A percentile compares a stretch with the other conserved stretches of the same genome.
Evolutionary conservation across 2,888 invertebrate species (phyloP).

Genomic region (Volucella zonaria): DNA sequence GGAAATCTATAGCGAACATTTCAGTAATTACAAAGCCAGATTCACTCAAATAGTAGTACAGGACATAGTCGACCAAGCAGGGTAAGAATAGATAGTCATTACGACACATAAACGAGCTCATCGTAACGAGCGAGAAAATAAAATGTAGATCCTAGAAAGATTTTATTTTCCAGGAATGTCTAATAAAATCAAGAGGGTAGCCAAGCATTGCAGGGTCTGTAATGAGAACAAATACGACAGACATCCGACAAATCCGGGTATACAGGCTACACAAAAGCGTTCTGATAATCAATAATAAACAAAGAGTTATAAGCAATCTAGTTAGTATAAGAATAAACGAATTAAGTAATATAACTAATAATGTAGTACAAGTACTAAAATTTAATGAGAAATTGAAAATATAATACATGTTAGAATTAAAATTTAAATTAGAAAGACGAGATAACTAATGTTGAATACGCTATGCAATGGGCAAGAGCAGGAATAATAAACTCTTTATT

Average conservation of each 20-base stretch:
- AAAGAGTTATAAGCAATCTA: background rate
- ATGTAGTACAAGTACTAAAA: conserved; percentile 19
- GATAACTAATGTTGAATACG: conserved; percentile 55
- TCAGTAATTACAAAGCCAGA: background rate
- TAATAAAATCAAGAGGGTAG: background rate
- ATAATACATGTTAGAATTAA: conserved; percentile 22
- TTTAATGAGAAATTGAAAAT: conserved; percentile 30
- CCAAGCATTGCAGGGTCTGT: background rate
- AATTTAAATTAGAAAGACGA: conserved; percentile 67
- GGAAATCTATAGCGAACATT: too few relatives aligned
- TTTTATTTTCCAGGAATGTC: background rate
- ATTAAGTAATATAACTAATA: conserved; percentile 29
- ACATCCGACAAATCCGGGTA: background rate
- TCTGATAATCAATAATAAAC: too few relatives aligned
- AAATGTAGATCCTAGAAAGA: background rate
- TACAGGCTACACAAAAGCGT: background rate
- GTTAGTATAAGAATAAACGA: conserved; percentile 30
- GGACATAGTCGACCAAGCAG: background rate
- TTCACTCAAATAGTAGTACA: background rate
- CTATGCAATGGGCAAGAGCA: conserved; percentile 65
- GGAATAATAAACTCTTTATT: conserved; percentile 67
- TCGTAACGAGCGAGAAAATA: background rate
- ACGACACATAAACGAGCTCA: too few relatives aligned
- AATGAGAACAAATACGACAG: too few relatives aligned
- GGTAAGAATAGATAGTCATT: background rate